These are phyloP conservation scores for Pseudomyrmex sp. DNA, from an alignment of 1,140 invertebrate genomes.

Conservation along the genomic window DNA sequence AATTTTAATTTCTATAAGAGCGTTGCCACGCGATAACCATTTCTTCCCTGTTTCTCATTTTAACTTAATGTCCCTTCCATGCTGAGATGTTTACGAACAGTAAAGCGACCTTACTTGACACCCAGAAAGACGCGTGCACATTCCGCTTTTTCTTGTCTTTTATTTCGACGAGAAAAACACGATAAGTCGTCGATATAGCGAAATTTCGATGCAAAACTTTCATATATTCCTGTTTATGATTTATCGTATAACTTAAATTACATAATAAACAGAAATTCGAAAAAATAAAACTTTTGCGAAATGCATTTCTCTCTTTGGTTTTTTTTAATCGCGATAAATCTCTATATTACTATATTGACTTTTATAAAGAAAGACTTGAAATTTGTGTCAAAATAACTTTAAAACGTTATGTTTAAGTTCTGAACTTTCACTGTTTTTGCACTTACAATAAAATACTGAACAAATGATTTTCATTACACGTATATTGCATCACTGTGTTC, in stretches of 20 bases:
- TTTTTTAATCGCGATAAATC: too few relatives aligned
- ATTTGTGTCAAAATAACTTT: neutral
- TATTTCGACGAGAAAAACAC: slow-evolving; percentile 53
- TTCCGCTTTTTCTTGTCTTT: slow-evolving; percentile 43
- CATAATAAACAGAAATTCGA: slow-evolving; percentile 22
- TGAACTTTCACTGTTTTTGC: too few relatives aligned
- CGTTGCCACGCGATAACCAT: slow-evolving; percentile 23
- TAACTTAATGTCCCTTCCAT: slow-evolving; percentile 56
- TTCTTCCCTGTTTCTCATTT: slow-evolving; percentile 42
- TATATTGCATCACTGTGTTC: neutral
- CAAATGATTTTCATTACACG: neutral
- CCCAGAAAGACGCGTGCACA: slow-evolving; percentile 28
- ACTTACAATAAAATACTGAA: neutral
- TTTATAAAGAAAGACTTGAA: neutral
- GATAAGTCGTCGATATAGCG: neutral
- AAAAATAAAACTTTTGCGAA: neutral
- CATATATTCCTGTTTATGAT: too few relatives aligned
- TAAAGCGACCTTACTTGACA: slow-evolving; percentile 30
- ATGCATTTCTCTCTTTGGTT: too few relatives aligned
- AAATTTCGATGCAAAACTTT: too few relatives aligned
- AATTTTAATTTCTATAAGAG: slow-evolving; percentile 58
- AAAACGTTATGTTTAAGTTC: too few relatives aligned
- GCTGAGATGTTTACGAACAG: slow-evolving; percentile 46
- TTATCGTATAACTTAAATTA: slow-evolving; percentile 13
- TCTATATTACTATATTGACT: too few relatives aligned